Evolutionary conservation across 2,113 vertebrate species (phyloP).

Genomic region (Melozone crissalis): DNA sequence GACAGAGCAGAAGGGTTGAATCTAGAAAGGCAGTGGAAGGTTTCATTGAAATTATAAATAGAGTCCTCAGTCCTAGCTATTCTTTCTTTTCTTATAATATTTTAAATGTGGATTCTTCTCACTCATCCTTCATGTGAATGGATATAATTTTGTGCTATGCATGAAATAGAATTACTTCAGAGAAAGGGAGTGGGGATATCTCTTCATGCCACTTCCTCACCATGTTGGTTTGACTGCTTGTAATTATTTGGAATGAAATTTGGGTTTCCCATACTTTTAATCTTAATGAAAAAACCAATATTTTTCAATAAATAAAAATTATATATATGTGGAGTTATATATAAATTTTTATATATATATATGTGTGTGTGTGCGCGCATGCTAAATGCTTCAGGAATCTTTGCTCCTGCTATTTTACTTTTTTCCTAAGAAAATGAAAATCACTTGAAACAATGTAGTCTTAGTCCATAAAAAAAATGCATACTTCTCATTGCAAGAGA

Average conservation of each 20-base stretch:
- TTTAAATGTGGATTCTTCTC: not conserved
- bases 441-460: not conserved
- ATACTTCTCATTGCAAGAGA: not conserved
- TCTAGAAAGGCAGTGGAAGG: not conserved
- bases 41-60: not conserved
- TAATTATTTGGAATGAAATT: not conserved
- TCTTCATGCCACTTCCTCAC: not conserved
- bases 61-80: not conserved
- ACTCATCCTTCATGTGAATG: not conserved
- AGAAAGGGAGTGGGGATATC: not conserved
- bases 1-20: not conserved
- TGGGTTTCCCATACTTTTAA: not conserved
- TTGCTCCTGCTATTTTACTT: not conserved
- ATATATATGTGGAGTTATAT: not conserved
- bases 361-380: not conserved
- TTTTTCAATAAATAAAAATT: not conserved
- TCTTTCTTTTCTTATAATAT: not conserved
- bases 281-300: not conserved
- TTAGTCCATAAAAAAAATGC: not conserved
- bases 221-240: not conserved
- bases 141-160: not conserved
- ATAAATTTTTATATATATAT: not conserved
- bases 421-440: not conserved
- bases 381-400: not conserved
- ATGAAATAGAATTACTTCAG: not conserved